Conservation (phyloP, 92 coral and sea anemone genomes). For the Phenganax marumi region DNA sequence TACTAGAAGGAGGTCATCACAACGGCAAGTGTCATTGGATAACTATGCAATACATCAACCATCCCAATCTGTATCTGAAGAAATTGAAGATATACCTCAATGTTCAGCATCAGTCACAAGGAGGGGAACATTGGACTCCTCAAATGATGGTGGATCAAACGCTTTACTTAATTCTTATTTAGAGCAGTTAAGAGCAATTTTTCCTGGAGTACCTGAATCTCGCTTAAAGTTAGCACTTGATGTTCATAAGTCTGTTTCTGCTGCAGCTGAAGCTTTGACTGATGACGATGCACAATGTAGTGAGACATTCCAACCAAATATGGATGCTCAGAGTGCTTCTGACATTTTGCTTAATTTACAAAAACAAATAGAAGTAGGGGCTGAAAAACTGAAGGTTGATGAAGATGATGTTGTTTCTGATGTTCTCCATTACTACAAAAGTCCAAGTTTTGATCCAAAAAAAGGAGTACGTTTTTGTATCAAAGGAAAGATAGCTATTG, state of each 20-base stretch:
- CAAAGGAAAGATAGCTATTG: slow-evolving; percentile 59
- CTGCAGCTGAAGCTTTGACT: background rate
- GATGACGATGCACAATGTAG: background rate
- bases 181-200: background rate
- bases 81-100: too few relatives aligned
- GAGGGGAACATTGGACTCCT: too few relatives aligned
- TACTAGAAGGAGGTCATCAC: too few relatives aligned
- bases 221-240: background rate
- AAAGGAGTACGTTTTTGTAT: slow-evolving; percentile 43
- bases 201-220: background rate
- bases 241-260: background rate
- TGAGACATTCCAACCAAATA: background rate
- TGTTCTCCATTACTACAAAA: slow-evolving; percentile 52
- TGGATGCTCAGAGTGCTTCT: slow-evolving; percentile 22
- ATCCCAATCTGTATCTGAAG: too few relatives aligned
- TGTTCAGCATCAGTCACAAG: too few relatives aligned
- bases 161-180: too few relatives aligned
- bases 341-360: slow-evolving; percentile 49
- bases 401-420: slow-evolving; percentile 52
- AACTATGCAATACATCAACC: too few relatives aligned
- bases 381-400: slow-evolving; percentile 58
- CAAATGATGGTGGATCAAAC: too few relatives aligned
- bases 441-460: slow-evolving; percentile 54
- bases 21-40: too few relatives aligned
- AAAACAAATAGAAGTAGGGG: slow-evolving; percentile 32